Base-by-base conservation (phyloP, 1,140 invertebrate species). In the Agraylea sexmaculata region DNA sequence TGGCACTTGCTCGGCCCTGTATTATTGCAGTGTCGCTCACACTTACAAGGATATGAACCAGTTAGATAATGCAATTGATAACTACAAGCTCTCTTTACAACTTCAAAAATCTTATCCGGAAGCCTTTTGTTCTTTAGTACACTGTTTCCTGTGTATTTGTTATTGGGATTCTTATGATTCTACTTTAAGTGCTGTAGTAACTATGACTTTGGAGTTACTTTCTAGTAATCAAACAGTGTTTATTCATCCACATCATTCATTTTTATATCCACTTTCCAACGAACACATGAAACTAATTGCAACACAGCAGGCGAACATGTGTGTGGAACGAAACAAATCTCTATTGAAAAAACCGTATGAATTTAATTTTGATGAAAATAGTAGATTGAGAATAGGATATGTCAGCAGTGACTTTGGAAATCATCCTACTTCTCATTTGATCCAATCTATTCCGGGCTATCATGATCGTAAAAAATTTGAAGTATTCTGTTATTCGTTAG, bases 31-130 rank as follows among this genome's bases (percentile, higher is more conserved):
- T n/a, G n/a, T n/a, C n/a, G n/a, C n/a, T n/a, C n/a, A n/a, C n/a
- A n/a, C n/a, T n/a, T n/a, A n/a, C n/a, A 99, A 99, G 68, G 95
- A 98, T 65, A 94, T 90, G 37, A 94, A 94, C 23, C 96, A 96
- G 64, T 96, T 99, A 56, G 92, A 92, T 10, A 95, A 99, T 70
- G 95, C 95, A 1, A 99, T 99, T 47, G 80, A 87, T 50, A 94
- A 89, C 1, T 99, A 98, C 60, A 76, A 87, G 53, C 98, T 91
- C 11, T 95, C 95, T 10, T 66, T 99, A 22, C 96, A 96, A 58
- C 59, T 99, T 37, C 99, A 98, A 64, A 92, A 93, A 5, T 94
- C 99, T 60, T 99, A 98, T 62, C 93, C 95, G 0, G 95, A 99
- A 69, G 95, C 95, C 1, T 99, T 94, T 62, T 99, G 95, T 66